Conservation (phyloP, 2,888 invertebrate species). For the Lepidocyrtinus sp. region DNA sequence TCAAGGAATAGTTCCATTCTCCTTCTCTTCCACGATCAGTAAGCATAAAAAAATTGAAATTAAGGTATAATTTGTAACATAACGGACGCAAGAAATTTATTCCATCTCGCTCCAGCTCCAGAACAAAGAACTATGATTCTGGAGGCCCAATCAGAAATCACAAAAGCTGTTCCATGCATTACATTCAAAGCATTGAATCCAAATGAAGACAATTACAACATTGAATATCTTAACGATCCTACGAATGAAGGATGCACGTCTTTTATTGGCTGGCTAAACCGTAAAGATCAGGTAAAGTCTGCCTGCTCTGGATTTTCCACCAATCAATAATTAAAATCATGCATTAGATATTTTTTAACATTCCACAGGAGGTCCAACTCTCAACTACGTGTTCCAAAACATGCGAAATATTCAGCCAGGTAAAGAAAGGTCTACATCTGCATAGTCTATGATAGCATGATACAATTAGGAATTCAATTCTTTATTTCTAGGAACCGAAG, state of each 20-base stretch:
- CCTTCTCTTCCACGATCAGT: conserved; percentile 37
- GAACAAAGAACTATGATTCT: conserved; percentile 37
- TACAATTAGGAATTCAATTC: no score
- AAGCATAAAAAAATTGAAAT: conserved; percentile 12
- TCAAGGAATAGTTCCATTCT: conserved; percentile 45
- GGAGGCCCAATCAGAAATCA: conserved; percentile 49
- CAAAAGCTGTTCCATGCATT: conserved; percentile 45
- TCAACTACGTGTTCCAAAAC: conserved; percentile 45
- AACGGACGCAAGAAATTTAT: not conserved
- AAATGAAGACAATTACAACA: conserved; percentile 52
- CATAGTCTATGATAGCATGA: no score
- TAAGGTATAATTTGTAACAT: not conserved
- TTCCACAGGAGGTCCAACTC: conserved; percentile 59
- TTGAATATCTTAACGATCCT: conserved; percentile 51
- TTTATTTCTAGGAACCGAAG: conserved; percentile 56
- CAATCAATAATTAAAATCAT: not conserved
- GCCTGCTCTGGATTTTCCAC: no score
- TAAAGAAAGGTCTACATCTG: no score
- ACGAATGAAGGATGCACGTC: conserved; percentile 58
- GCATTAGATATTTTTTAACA: not conserved
- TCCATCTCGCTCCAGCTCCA: conserved; percentile 46
- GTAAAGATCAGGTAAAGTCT: conserved; percentile 53
- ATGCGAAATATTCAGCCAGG: conserved; percentile 54
- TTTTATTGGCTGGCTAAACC: conserved; percentile 60
- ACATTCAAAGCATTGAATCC: conserved; percentile 44